These are phyloP conservation scores for Melieria crassipennis DNA, from an alignment of 2,888 invertebrate species.

Conservation along the genomic window DNA sequence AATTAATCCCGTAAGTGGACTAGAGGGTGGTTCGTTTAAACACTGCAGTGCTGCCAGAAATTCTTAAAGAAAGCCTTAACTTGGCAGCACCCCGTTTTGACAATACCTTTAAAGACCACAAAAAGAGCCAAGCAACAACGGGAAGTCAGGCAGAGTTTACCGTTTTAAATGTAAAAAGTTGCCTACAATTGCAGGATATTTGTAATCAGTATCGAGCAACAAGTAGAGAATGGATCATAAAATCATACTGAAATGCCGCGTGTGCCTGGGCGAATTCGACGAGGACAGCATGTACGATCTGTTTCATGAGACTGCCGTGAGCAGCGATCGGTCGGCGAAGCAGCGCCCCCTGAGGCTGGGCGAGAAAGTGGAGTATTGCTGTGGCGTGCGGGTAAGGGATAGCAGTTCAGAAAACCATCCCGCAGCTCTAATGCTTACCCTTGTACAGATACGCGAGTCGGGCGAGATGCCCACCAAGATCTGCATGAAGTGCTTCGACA, in stretches of 20 bases:
- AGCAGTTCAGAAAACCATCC: neutral
- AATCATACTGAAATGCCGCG: conserved; percentile 47
- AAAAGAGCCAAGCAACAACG: no score
- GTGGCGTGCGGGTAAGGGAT: conserved; percentile 50
- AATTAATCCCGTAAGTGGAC: no score
- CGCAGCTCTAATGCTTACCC: neutral
- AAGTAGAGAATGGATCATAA: conserved; percentile 40
- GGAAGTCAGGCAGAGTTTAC: no score
- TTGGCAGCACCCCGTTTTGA: no score
- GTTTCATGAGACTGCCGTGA: conserved; percentile 38
- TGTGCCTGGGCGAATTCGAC: conserved; percentile 49
- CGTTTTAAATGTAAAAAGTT: no score
- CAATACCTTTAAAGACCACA: no score
- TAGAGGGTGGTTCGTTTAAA: no score
- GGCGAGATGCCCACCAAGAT: conserved; percentile 50
- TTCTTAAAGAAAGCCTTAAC: no score
- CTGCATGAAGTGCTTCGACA: conserved; percentile 55
- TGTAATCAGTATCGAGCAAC: neutral
- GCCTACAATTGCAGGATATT: no score
- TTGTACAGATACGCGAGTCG: conserved; percentile 36
- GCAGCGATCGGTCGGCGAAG: conserved; percentile 30
- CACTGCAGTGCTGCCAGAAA: no score
- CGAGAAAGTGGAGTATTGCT: conserved; percentile 54
- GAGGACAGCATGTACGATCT: conserved; percentile 45
- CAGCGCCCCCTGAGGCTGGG: conserved; percentile 29